Evolutionary conservation across 2,888 invertebrate genomes (phyloP).

Genomic region (Chrysotoxum bicinctum): DNA sequence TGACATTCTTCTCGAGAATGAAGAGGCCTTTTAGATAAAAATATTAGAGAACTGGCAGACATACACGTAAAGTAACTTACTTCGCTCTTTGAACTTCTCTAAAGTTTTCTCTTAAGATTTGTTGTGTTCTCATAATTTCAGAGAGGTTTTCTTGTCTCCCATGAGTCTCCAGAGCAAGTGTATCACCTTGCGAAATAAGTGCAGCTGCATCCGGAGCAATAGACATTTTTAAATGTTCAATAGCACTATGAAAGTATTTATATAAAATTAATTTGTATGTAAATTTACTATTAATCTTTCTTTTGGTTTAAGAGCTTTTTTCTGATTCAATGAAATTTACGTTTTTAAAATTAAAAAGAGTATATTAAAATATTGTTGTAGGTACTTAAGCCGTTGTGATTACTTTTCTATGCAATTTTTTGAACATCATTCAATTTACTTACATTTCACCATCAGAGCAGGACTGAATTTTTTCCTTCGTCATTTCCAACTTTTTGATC

Average conservation of each 20-base stretch:
- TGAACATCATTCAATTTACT: slow-evolving; percentile 44
- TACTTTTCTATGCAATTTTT: background rate
- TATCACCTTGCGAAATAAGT: slow-evolving; percentile 89
- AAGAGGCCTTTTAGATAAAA: slow-evolving; percentile 20
- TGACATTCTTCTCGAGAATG: slow-evolving; percentile 14
- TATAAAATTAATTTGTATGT: background rate
- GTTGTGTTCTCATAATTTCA: slow-evolving; percentile 80
- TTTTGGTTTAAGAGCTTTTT: background rate
- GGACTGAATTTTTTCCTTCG: slow-evolving; percentile 79
- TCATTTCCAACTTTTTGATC: slow-evolving; percentile 79
- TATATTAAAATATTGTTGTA: background rate
- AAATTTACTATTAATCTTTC: background rate
- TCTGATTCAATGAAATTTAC: background rate
- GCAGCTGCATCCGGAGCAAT: slow-evolving; percentile 90
- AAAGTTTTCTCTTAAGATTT: slow-evolving; percentile 80
- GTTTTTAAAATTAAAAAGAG: background rate
- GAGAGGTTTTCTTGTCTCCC: slow-evolving; percentile 80
- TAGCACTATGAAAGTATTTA: slow-evolving; percentile 74
- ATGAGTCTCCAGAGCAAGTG: slow-evolving; percentile 87
- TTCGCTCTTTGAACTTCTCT: slow-evolving; percentile 81
- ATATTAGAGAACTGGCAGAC: background rate
- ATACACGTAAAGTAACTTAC: slow-evolving; percentile 74
- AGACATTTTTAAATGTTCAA: slow-evolving; percentile 79
- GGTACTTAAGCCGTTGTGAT: background rate
- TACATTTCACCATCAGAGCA: slow-evolving; percentile 79